Conservation (phyloP, 2,113 vertebrate species). For the Calidris pugnax region DNA sequence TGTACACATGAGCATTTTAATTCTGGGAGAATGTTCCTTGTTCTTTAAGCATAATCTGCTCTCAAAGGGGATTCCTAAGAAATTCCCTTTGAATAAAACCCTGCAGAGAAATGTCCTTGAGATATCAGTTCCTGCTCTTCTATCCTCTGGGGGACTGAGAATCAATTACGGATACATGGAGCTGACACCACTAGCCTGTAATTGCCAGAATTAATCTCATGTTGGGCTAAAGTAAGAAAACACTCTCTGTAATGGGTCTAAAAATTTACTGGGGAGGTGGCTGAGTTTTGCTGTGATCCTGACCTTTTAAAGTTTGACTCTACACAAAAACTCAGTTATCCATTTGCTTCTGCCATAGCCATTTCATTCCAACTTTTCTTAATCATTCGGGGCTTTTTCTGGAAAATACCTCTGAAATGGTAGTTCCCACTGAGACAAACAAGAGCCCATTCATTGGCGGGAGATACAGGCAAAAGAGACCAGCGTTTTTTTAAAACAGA, state of each 20-base stretch:
- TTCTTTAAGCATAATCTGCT: background rate
- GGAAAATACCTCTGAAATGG: background rate
- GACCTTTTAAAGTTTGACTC: background rate
- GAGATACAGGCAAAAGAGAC: background rate
- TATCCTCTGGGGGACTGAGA: background rate
- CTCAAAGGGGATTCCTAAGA: background rate
- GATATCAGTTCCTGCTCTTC: background rate
- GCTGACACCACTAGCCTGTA: background rate
- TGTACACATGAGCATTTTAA: background rate
- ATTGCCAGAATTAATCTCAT: background rate
- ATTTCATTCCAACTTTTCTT: background rate
- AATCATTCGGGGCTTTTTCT: background rate
- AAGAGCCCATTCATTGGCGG: background rate
- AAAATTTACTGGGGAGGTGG: background rate
- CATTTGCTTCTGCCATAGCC: background rate
- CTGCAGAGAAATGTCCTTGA: background rate
- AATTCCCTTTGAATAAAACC: background rate
- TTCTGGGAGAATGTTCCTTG: background rate
- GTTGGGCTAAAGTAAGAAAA: background rate
- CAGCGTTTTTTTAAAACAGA: background rate
- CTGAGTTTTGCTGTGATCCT: background rate
- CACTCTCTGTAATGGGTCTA: background rate
- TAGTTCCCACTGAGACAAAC: background rate
- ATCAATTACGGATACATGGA: background rate
- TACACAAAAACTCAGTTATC: background rate